Conservation (phyloP, 2,888 invertebrate species). For the Piscicola geometra region DNA sequence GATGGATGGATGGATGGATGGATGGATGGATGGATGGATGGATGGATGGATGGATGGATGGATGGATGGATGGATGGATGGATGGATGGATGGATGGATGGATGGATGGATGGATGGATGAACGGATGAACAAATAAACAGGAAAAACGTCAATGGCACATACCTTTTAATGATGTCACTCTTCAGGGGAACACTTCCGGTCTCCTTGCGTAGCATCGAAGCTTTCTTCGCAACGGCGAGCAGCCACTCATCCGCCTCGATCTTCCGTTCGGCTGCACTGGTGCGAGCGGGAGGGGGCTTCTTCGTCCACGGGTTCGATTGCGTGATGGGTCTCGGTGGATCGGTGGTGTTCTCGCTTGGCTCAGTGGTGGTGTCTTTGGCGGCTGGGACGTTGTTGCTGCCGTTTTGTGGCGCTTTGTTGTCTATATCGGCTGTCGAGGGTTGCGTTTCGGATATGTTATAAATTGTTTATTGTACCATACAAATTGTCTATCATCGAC, state of each 20-base stretch:
- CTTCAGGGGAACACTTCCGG: not conserved
- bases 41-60: not conserved
- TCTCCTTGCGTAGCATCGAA: slow-evolving; percentile 5
- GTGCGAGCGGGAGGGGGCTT: not conserved
- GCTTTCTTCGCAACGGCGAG: slow-evolving; percentile 25
- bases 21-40: not conserved
- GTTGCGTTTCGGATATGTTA: no score
- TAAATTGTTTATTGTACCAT: no score
- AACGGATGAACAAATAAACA: no score
- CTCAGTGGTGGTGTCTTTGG: no score
- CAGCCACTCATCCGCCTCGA: slow-evolving; percentile 31
- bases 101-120: slow-evolving; percentile 2
- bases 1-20: not conserved
- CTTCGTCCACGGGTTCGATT: slow-evolving; percentile 20
- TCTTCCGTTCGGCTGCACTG: not conserved
- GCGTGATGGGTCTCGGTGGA: slow-evolving; percentile 9
- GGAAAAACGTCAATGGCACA: not conserved
- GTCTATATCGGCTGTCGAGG: no score
- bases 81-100: not conserved
- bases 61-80: slow-evolving; percentile 6
- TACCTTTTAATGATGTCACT: slow-evolving; percentile 1
- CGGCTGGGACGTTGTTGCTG: no score
- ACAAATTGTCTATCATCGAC: no score
- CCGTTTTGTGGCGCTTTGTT: no score
- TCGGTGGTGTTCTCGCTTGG: not conserved